Percentiles rank a stretch among this genome's conserved stretches.
Evolutionary conservation across 2,797 vertebrate species (phyloP).

Genomic region (Cyclura pinguis): DNA sequence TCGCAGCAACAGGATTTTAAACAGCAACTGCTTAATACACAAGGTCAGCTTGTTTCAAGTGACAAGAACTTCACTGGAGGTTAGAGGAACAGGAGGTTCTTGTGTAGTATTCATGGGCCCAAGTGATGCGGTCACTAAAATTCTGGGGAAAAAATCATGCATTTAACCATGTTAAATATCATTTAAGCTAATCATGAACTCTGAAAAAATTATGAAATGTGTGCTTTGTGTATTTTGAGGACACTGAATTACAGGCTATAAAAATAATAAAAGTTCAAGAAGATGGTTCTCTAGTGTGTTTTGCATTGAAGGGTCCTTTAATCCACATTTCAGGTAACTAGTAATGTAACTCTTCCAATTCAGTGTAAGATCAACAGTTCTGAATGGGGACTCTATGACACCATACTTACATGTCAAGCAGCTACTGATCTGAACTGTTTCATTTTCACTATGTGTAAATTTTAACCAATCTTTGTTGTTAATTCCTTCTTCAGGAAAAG

Average conservation of each 20-base stretch:
- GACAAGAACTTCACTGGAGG: not conserved
- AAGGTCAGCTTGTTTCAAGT: not conserved
- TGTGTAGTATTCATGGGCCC: not conserved
- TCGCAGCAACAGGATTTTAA: not conserved
- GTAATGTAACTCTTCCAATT: not conserved
- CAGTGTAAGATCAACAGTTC: no score
- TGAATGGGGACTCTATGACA: no score
- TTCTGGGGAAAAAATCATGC: not conserved
- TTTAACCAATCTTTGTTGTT: not conserved
- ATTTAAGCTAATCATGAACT: not conserved
- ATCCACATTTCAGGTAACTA: not conserved
- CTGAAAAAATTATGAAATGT: not conserved
- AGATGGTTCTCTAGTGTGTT: not conserved
- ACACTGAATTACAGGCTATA: not conserved
- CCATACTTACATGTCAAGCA: no score
- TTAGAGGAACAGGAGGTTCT: no score
- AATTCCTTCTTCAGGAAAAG: not conserved
- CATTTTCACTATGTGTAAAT: not conserved
- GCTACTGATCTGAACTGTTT: no score
- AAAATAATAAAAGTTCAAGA: not conserved
- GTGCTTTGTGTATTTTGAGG: not conserved
- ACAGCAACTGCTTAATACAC: no score
- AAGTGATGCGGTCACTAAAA: not conserved
- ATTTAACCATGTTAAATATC: not conserved
- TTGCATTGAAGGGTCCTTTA: not conserved